These are phyloP conservation scores for Manis pentadactyla DNA, from an alignment of 2,797 vertebrate species.

Conservation along the genomic window DNA sequence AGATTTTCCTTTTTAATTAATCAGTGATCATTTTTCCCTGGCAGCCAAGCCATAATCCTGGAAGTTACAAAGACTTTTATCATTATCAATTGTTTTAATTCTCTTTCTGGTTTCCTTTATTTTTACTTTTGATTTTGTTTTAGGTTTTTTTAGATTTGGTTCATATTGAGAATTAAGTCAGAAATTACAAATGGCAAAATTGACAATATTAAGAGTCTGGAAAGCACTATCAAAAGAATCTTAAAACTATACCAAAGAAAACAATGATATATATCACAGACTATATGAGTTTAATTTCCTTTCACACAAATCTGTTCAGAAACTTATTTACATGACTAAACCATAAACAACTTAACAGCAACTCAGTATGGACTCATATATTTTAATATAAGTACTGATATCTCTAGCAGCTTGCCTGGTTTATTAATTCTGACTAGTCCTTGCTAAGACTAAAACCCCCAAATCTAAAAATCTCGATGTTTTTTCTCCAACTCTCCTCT, in stretches of 20 bases:
- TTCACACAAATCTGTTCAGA: background rate
- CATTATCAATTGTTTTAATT: background rate
- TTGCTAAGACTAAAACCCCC: background rate
- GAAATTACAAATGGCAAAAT: background rate
- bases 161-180: background rate
- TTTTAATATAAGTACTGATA: background rate
- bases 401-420: background rate
- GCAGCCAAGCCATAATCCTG: background rate
- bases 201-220: background rate
- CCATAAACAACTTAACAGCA: background rate
- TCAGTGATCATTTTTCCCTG: background rate
- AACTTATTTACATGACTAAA: background rate
- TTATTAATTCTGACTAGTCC: background rate
- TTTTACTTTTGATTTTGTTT: too few species aligned
- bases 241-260: background rate
- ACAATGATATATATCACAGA: background rate
- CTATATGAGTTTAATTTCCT: background rate
- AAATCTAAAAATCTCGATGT: background rate
- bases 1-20: slow-evolving; percentile 2
- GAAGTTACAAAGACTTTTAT: background rate
- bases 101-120: background rate
- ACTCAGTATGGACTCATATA: background rate
- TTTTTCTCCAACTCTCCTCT: background rate
- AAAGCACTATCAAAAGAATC: background rate
- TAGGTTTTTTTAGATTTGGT: background rate